Base-by-base conservation (phyloP, 2,113 vertebrate species). In the Dunckerocampus dactyliophorus region DNA sequence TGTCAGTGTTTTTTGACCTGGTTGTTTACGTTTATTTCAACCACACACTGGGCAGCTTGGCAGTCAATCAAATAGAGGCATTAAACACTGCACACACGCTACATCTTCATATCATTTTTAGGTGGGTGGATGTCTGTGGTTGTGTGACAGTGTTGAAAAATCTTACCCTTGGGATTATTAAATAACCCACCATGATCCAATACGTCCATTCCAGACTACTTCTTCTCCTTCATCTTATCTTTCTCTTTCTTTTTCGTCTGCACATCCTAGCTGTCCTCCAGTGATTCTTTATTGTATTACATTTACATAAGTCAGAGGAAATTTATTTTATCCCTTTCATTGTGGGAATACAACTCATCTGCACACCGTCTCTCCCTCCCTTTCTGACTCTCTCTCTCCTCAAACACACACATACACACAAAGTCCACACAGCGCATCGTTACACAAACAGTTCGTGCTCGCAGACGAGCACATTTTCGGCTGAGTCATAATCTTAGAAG, bases 401-500 rank as follows among this genome's bases (percentile, higher is more conserved):
- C 49, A 58, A 42, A 55, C 58, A 46, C 31, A 43, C 37, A 24
- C 52, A 31, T 46, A 22, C 48, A 34, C 46, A 48, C 56, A 54
- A 37, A 59, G 67, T 62, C 59, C 20, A 28, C 20, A 28, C 51
- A 54, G 63, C 54, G 56, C 45, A 37, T 55, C 9, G 20, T 63
- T 60, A 45, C 52, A 67, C 39, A 62, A 74, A 62, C 48, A 31
- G 31, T 50, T 60, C 59, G 54, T 46, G 62, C 42, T 58, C 39
- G 47, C 24, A 66, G 28, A 67, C 45, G 20, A 59, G 46, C 48
- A 72, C 60, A 71, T 73, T 81, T 80, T 70, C 59, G 61, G 60
- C n/a, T 64, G 79, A 82, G 71, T 75, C 69, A 64, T 77, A 73
- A 65, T 75, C 67, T 62, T 50, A 24, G 57, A 72, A 75, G 64